phyloP scores from a whole-genome alignment of 2,113 vertebrate genomes.

The Atherinomorus stipes region DNA sequence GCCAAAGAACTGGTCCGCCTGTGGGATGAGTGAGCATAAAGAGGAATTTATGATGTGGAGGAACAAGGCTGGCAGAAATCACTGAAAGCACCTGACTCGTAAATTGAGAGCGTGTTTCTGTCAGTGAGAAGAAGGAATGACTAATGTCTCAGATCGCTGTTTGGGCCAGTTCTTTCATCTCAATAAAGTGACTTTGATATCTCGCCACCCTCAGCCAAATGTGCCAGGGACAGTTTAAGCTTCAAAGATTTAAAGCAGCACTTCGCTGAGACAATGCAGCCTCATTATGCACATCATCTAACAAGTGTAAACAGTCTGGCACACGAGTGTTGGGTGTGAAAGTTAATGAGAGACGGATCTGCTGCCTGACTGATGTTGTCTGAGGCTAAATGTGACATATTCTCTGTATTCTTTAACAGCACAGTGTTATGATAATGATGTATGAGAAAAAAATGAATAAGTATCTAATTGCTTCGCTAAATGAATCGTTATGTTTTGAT shows the following conservation, averaged over 20 bases:
- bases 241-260: constrained; percentile 58
- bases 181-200: constrained; percentile 69
- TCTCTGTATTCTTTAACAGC: not conserved
- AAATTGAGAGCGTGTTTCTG: constrained; percentile 78
- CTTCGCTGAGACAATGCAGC: constrained; percentile 59
- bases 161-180: constrained; percentile 69
- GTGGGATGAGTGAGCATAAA: constrained; percentile 73
- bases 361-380: constrained; percentile 33
- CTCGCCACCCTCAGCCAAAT: constrained; percentile 47
- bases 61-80: constrained; percentile 75
- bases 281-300: constrained; percentile 69
- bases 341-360: constrained; percentile 30
- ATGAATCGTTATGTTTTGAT: not conserved
- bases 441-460: not conserved
- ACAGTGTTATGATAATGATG: not conserved
- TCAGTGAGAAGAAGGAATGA: constrained; percentile 68
- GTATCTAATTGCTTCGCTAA: not conserved
- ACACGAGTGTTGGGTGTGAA: constrained; percentile 42
- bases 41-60: constrained; percentile 74
- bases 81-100: constrained; percentile 75
- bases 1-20: constrained; percentile 61
- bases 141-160: constrained; percentile 64
- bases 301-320: constrained; percentile 62
- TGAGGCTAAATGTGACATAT: constrained; percentile 17
- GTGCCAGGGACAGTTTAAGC: constrained; percentile 68